Base-by-base conservation (phyloP, 2,888 invertebrate genomes). In the Agrenia bidenticulata region DNA sequence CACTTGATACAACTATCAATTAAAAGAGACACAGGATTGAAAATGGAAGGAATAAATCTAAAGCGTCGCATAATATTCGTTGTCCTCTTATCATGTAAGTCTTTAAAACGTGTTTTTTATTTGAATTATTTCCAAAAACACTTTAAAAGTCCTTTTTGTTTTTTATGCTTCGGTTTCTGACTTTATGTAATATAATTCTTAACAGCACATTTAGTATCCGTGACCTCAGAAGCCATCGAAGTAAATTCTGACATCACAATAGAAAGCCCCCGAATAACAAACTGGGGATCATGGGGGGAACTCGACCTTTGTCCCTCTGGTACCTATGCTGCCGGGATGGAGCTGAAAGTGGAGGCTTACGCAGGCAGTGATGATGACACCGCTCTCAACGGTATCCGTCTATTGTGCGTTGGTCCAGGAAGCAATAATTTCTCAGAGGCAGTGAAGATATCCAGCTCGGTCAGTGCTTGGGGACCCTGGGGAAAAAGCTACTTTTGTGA, bases 361-460 rank as follows among this genome's bases (percentile, higher is more conserved):
- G 11, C 11, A 11, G 32, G 4, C 11, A n/a, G n/a, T 11, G 54
- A 24, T 11, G 63, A 64, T 39, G 64, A 58, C 54, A 64, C 64
- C 1, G 64, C 64, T 1, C 24, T 59, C 11, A 64, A 58, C 26
- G 45, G 26, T 17, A 27, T 64, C 17, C 15, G 58, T 15, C 37
- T 42, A 1, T 15, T 53, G 13, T 64, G 64, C 45, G 41, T 58
- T n/a, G 19, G 23, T 4, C 58, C 58, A 5, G 58, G 58, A 13
- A 37, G 24, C 13, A 49, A 58, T 17, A 17, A 58, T 11, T 58
- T 58, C 45, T 2, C 2, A 4, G 23, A 21, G 11, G 19, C 45
- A 4, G 2, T 24, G 11, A 26, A 23, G 2, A 49, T 58, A 21
- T 19, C 27, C 2, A 45, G 45, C 27, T 5, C 45, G 24, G 2